Base-by-base conservation (phyloP, 1,140 invertebrate genomes). In the Eciton burchellii region DNA sequence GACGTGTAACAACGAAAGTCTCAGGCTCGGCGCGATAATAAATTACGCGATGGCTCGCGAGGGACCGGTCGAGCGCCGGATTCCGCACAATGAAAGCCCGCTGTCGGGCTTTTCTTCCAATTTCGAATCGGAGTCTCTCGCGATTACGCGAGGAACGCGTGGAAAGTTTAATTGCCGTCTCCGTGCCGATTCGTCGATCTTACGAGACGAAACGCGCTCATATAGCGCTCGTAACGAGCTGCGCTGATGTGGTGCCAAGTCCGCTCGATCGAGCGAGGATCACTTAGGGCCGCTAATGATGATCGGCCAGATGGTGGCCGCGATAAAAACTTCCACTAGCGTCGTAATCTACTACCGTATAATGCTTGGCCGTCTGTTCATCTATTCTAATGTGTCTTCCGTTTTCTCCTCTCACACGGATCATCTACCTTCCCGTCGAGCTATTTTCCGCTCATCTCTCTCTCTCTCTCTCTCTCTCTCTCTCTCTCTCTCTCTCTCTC, bases 271-370 rank as follows among this genome's bases (percentile, higher is more conserved):
- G 77, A 81, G 84, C 88, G 88, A 89, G 91, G 91, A 93, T 93
- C 93, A 93, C 91, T 93, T 92, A 93, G 90, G 88, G 83, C n/a
- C 88, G 89, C 92, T 93, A 94, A 94, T 93, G 92, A 93, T 92
- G 92, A 93, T 93, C 91, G 91, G 92, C 74, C 90, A 94, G 92
- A 94, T 94, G 92, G 92, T 90, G 89, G 89, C 83, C 83, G 70
- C 84, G 92, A 93, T 94, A 94, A 93, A 93, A 94, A 93, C 92
- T 89, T 91, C 56, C 77, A 89, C 89, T 85, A 88, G 88, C 81
- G 83, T 84, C 88, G 86, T 86, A 88, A 76, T 85, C 72, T n/a
- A n/a, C n/a, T n/a, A 87, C 89, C 89, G 90, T 92, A 92, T 92
- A 93, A 92, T 92, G 89, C 90, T 84, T 83, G 84, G 89, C 83